Conservation (phyloP, 2,113 vertebrate genomes). For the Andinoacara biseriatus region DNA sequence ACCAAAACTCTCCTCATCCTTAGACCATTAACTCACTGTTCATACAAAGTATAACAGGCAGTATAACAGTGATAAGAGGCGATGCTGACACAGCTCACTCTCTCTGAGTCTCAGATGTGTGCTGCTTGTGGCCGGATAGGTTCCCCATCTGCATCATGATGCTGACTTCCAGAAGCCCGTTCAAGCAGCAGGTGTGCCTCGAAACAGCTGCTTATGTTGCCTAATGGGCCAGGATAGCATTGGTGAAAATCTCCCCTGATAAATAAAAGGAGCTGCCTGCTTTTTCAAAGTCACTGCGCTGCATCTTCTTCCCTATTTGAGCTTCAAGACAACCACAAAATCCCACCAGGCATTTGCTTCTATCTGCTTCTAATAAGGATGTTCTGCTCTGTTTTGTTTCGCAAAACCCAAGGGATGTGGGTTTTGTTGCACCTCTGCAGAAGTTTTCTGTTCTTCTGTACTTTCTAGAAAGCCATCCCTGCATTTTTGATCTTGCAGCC, state of each 20-base stretch:
- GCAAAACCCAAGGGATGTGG: not conserved
- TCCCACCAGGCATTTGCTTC: not conserved
- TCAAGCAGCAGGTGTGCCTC: constrained; percentile 11
- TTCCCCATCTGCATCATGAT: not conserved
- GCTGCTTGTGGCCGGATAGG: not conserved
- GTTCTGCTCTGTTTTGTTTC: not conserved
- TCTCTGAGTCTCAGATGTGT: not conserved
- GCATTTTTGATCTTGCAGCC: constrained; percentile 21
- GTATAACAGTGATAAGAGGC: not conserved
- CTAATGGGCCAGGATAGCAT: constrained; percentile 6
- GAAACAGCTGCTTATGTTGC: constrained; percentile 25
- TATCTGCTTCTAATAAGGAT: constrained; percentile 4
- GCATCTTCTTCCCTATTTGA: not conserved
- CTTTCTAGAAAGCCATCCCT: not conserved
- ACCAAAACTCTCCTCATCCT: not conserved
- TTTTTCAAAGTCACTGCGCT: constrained; percentile 7
- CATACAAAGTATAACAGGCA: not conserved
- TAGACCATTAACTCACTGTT: not conserved
- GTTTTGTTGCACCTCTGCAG: not conserved
- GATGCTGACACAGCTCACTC: not conserved
- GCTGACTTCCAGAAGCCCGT: not conserved
- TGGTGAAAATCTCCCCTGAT: not conserved
- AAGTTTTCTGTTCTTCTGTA: not conserved
- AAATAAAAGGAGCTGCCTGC: constrained; percentile 5
- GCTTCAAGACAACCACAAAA: not conserved